phyloP scores from a whole-genome alignment of 2,113 vertebrate species.

The Garra rufa region DNA sequence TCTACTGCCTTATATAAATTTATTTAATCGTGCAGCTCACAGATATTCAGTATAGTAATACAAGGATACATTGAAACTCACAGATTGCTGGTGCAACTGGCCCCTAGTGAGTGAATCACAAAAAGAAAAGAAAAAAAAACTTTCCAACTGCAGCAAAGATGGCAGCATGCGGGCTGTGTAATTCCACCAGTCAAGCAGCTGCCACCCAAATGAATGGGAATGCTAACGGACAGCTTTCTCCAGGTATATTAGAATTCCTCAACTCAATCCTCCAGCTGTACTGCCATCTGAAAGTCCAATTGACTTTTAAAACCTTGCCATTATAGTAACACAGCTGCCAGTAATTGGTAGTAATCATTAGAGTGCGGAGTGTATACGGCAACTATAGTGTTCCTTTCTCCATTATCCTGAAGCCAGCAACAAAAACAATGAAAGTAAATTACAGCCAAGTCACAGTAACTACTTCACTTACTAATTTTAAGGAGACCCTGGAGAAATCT shows the following conservation, averaged over 20 bases:
- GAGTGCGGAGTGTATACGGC: background rate
- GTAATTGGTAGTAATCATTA: slow-evolving; percentile 19
- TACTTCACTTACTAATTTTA: background rate
- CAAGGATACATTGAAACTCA: background rate
- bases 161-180: background rate
- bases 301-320: slow-evolving; percentile 12
- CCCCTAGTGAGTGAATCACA: background rate
- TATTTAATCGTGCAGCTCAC: background rate
- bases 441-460: background rate
- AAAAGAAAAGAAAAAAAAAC: background rate
- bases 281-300: slow-evolving; percentile 3
- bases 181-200: background rate
- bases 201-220: background rate
- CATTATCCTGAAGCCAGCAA: background rate
- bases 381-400: background rate
- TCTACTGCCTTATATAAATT: background rate
- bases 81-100: background rate
- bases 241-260: background rate
- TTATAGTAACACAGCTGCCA: slow-evolving; percentile 2
- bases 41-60: background rate
- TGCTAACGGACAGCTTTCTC: background rate
- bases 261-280: background rate
- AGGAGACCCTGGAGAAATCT: background rate
- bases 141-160: background rate
- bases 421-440: background rate